These are phyloP conservation scores for Thamnophis elegans DNA, from an alignment of 2,797 vertebrate species.

Conservation along the genomic window DNA sequence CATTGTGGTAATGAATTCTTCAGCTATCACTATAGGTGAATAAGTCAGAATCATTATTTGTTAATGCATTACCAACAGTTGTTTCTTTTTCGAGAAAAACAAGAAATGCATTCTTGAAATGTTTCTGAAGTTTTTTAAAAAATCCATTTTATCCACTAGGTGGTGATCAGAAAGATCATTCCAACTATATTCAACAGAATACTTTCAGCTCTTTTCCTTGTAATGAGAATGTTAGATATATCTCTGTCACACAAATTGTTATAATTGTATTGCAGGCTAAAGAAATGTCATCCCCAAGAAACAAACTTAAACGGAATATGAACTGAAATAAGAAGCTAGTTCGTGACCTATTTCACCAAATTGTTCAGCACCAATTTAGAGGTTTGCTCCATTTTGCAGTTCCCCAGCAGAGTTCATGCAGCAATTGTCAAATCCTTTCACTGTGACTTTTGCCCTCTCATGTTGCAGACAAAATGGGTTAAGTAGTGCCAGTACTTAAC, in stretches of 20 bases:
- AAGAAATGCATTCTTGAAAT: background rate
- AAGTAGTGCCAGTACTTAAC: background rate
- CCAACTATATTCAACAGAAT: background rate
- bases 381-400: background rate
- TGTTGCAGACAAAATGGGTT: background rate
- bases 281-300: background rate
- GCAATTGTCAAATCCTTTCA: background rate
- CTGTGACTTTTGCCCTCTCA: background rate
- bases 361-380: background rate
- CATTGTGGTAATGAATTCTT: background rate
- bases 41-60: background rate
- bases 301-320: constrained; percentile 1
- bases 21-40: background rate
- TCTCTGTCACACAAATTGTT: constrained; percentile 3
- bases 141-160: background rate
- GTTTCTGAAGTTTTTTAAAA: background rate
- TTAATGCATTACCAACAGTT: background rate
- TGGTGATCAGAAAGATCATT: background rate
- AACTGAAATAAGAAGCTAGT: constrained; percentile 5
- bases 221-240: background rate
- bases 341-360: background rate
- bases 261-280: constrained; percentile 14
- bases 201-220: background rate
- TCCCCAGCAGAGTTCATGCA: background rate
- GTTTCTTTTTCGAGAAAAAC: background rate